These are phyloP conservation scores for Macropus fuliginosus DNA, from an alignment of 2,797 vertebrate species.

Conservation along the genomic window DNA sequence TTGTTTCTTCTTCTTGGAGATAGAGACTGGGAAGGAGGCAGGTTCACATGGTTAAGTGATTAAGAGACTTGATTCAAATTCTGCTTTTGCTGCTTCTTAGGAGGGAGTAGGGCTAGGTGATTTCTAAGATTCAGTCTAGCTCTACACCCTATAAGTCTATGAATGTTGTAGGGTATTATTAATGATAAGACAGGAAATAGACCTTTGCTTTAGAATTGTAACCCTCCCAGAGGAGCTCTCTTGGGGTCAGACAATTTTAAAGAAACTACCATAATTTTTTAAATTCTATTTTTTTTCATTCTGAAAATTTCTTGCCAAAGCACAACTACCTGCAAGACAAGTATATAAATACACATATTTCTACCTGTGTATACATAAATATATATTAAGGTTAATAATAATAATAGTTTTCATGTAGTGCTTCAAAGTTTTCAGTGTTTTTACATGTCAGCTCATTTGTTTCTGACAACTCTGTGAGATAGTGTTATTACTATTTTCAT, in stretches of 20 bases:
- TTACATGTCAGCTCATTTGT: neutral
- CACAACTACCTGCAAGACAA: neutral
- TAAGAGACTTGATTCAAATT: neutral
- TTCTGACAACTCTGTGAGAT: neutral
- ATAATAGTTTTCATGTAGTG: neutral
- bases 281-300: neutral
- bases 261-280: neutral
- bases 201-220: neutral
- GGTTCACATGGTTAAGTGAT: neutral
- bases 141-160: neutral
- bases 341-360: conserved; percentile 31
- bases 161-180: neutral
- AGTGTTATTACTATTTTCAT: neutral
- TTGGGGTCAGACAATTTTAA: neutral
- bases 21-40: neutral
- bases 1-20: neutral
- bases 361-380: neutral
- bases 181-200: neutral
- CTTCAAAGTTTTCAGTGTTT: neutral
- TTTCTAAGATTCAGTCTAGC: neutral
- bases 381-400: neutral
- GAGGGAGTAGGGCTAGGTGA: neutral
- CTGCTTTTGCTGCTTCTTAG: neutral
- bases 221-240: neutral
- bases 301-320: conserved; percentile 23